phyloP scores from a whole-genome alignment of 2,888 invertebrate genomes.

The Brachypterus glaber region DNA sequence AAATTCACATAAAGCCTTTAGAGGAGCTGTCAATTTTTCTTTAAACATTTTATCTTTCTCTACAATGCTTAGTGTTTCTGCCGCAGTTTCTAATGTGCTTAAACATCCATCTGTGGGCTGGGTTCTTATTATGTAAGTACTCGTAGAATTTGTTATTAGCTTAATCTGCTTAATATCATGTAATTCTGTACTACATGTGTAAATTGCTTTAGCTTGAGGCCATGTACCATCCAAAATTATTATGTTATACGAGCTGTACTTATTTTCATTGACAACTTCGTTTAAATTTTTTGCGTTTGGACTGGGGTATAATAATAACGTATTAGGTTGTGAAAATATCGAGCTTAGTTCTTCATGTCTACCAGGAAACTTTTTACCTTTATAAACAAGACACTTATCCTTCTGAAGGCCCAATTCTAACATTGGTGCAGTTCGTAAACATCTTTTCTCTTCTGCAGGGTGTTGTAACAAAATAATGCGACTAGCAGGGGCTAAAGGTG shows the following conservation, averaged over 20 bases:
- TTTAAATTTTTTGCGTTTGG: slow-evolving; percentile 53
- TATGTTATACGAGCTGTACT: slow-evolving; percentile 53
- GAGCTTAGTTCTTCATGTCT: slow-evolving; percentile 56
- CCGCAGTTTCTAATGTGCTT: slow-evolving; percentile 83
- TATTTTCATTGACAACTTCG: slow-evolving; percentile 25
- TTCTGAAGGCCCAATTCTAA: slow-evolving; percentile 62
- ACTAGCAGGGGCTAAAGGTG: slow-evolving; percentile 58
- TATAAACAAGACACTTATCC: slow-evolving; percentile 67
- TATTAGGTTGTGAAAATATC: slow-evolving; percentile 56
- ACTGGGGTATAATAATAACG: slow-evolving; percentile 74
- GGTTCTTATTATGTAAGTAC: slow-evolving; percentile 86
- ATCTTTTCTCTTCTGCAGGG: slow-evolving; percentile 86
- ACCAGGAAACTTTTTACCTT: slow-evolving; percentile 78
- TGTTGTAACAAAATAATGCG: slow-evolving; percentile 78
- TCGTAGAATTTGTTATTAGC: slow-evolving; percentile 58
- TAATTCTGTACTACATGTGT: slow-evolving; percentile 67
- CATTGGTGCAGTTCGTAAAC: slow-evolving; percentile 85
- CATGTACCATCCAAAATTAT: slow-evolving; percentile 89
- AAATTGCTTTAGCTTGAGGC: slow-evolving; percentile 91
- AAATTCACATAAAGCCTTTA: slow-evolving; percentile 75
- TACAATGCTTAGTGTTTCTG: slow-evolving; percentile 65
- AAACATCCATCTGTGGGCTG: slow-evolving; percentile 88
- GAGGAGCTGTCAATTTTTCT: slow-evolving; percentile 61
- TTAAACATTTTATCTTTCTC: slow-evolving; percentile 60
- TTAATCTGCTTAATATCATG: slow-evolving; percentile 73